Conservation (phyloP, 2,888 invertebrate genomes). For the Carcina quercana region DNA sequence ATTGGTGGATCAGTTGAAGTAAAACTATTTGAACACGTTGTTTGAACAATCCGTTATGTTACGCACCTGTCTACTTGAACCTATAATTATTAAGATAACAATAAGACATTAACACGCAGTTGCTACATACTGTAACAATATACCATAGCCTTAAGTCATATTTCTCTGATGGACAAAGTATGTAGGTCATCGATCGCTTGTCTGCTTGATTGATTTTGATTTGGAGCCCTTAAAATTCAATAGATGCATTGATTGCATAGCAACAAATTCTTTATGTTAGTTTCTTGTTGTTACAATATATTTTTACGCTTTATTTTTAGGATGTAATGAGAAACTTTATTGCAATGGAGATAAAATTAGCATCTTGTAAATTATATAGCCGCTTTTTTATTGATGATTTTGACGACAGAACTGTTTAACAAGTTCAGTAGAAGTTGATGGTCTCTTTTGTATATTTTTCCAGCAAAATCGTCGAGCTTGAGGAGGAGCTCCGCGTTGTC, state of each 20-base stretch:
- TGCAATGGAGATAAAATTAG: neutral
- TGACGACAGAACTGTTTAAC: no score
- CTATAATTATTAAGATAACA: no score
- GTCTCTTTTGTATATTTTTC: slow-evolving; percentile 31
- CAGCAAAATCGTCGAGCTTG: slow-evolving; percentile 99
- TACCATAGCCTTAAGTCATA: slow-evolving; percentile 22
- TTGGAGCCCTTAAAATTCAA: slow-evolving; percentile 11
- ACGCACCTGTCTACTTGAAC: no score
- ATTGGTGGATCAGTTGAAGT: no score
- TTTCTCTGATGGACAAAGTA: slow-evolving; percentile 25
- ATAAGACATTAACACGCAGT: slow-evolving; percentile 9
- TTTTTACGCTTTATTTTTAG: no score
- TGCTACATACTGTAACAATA: slow-evolving; percentile 18
- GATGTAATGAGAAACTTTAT: no score
- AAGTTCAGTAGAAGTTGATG: slow-evolving; percentile 49
- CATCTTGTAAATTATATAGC: neutral
- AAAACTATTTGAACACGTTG: no score
- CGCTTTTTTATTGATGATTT: no score
- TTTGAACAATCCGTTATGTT: no score
- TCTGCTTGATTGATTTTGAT: slow-evolving; percentile 30
- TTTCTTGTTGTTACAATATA: neutral
- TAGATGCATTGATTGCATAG: neutral
- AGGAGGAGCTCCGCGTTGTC: slow-evolving; percentile 99
- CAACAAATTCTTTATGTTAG: neutral
- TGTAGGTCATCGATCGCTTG: slow-evolving; percentile 33